These are phyloP conservation scores for Anniella stebbinsi DNA, from an alignment of 2,797 vertebrate species.

Conservation along the genomic window DNA sequence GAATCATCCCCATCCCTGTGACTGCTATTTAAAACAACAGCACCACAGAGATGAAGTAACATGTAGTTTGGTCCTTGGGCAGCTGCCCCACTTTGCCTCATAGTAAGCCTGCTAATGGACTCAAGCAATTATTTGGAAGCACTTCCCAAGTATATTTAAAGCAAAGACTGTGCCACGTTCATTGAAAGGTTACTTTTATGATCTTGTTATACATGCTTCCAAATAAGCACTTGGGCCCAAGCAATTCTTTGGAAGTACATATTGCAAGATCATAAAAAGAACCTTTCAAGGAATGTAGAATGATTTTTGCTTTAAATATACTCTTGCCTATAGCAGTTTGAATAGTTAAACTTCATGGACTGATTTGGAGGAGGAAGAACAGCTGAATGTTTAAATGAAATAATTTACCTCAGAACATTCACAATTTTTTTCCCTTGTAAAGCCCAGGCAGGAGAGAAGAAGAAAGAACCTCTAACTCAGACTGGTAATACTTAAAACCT, in stretches of 20 bases:
- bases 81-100: neutral
- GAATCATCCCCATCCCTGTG: neutral
- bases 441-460: neutral
- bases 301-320: neutral
- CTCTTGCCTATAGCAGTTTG: neutral
- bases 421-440: neutral
- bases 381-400: neutral
- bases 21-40: neutral
- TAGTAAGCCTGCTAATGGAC: neutral
- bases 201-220: neutral
- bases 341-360: neutral
- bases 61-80: neutral
- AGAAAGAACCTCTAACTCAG: neutral
- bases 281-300: neutral
- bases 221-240: slow-evolving; percentile 1
- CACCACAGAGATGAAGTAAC: neutral
- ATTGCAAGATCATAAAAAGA: neutral
- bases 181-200: neutral
- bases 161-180: neutral
- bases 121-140: slow-evolving; percentile 5
- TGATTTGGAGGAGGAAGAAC: neutral
- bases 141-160: slow-evolving; percentile 20
- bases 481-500: neutral
- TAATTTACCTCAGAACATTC: neutral
- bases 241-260: slow-evolving; percentile 2